These are phyloP conservation scores for Atherinosoma microstoma DNA, from an alignment of 2,797 vertebrate genomes.

Conservation along the genomic window DNA sequence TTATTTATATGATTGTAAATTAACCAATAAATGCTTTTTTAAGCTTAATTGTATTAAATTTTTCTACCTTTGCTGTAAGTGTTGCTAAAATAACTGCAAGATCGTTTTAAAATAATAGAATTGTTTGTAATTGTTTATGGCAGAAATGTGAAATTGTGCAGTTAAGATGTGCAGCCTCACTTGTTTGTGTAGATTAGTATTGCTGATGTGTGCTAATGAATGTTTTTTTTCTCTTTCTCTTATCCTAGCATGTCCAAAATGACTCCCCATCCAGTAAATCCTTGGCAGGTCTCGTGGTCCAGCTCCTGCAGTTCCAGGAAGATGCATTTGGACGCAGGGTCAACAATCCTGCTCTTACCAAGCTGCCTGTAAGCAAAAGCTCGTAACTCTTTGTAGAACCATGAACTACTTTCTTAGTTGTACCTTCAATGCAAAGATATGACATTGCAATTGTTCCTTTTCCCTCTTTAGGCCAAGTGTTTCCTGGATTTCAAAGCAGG, in stretches of 20 bases:
- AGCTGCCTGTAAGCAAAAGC: constrained; percentile 91
- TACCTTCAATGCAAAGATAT: not conserved
- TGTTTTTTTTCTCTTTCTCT: not conserved
- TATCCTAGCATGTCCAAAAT: constrained; percentile 91
- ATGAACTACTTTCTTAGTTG: not conserved
- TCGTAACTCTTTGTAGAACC: not conserved
- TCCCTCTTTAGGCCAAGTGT: constrained; percentile 89
- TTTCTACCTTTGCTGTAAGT: not conserved
- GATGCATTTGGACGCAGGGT: constrained; percentile 96
- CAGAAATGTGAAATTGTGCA: not conserved
- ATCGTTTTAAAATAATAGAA: not conserved
- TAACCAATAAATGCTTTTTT: not conserved
- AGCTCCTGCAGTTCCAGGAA: constrained; percentile 98
- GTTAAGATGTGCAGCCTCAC: not conserved
- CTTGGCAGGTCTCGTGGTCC: constrained; percentile 92
- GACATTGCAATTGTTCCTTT: not conserved
- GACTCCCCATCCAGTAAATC: constrained; percentile 97
- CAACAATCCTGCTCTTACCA: constrained; percentile 97
- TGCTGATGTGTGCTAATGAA: not conserved
- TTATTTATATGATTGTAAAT: not conserved
- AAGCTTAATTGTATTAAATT: not conserved
- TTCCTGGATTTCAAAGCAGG: constrained; percentile 98
- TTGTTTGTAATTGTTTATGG: not conserved
- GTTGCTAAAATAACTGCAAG: not conserved
- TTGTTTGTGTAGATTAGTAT: not conserved